Conservation (phyloP, 2,113 vertebrate species). For the Alouatta palliata region DNA sequence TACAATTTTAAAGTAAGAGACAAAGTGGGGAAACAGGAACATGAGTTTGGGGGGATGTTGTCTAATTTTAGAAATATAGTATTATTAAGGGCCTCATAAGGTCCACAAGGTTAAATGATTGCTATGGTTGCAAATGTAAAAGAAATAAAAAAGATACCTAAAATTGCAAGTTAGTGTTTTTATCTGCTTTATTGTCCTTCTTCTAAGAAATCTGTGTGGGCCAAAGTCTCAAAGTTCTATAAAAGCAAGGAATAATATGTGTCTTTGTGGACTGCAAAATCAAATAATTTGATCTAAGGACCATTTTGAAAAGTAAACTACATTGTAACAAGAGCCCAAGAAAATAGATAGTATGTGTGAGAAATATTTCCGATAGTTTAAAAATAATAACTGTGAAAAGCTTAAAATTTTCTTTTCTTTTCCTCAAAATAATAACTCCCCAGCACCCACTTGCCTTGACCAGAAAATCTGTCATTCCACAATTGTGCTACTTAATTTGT, state of each 20-base stretch:
- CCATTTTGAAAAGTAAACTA: slow-evolving; percentile 55
- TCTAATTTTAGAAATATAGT: slow-evolving; percentile 52
- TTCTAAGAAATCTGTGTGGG: slow-evolving; percentile 45
- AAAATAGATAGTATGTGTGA: slow-evolving; percentile 13
- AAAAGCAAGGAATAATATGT: slow-evolving; percentile 30
- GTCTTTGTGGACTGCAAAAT: slow-evolving; percentile 28
- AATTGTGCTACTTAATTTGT: slow-evolving; percentile 64
- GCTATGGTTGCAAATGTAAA: slow-evolving; percentile 42
- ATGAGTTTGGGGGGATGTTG: slow-evolving; percentile 9
- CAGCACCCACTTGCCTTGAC: slow-evolving; percentile 49
- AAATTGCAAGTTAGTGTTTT: slow-evolving; percentile 53
- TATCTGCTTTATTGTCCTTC: slow-evolving; percentile 26
- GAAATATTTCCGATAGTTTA: slow-evolving; percentile 53
- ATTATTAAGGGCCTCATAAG: slow-evolving; percentile 13
- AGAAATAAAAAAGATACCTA: slow-evolving; percentile 46
- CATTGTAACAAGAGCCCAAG: slow-evolving; percentile 3
- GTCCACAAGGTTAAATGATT: slow-evolving; percentile 13
- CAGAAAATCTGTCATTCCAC: slow-evolving; percentile 59
- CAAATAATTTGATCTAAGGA: slow-evolving; percentile 35
- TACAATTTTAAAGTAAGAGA: slow-evolving; percentile 55
- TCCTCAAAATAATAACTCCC: slow-evolving; percentile 36
- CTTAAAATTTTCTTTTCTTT: slow-evolving; percentile 46
- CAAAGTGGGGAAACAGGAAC: slow-evolving; percentile 46
- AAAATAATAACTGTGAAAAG: slow-evolving; percentile 42
- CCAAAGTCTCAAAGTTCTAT: slow-evolving; percentile 47